Percentiles rank a stretch among this genome's conserved stretches.
Evolutionary conservation across 2,113 vertebrate genomes (phyloP).

Genomic region (Heterotis niloticus): DNA sequence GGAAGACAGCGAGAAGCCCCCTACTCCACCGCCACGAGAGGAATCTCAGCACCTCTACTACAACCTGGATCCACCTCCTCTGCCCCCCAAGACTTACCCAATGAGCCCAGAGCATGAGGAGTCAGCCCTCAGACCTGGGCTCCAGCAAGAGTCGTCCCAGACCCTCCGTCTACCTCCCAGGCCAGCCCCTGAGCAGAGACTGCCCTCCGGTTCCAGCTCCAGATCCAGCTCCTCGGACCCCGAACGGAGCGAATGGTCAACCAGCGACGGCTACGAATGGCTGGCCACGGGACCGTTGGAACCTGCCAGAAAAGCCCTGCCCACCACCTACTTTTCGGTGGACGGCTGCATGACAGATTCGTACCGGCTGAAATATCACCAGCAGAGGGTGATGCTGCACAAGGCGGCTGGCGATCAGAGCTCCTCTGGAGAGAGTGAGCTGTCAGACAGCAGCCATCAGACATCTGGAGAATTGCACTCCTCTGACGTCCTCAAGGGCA

Average conservation of each 20-base stretch:
- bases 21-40: conserved; percentile 2
- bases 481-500: conserved; percentile 53
- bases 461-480: conserved; percentile 44
- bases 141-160: conserved; percentile 18
- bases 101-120: conserved; percentile 2
- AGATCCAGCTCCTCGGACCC: conserved; percentile 63
- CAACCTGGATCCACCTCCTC: conserved; percentile 61
- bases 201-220: conserved; percentile 60
- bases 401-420: conserved; percentile 59
- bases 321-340: conserved; percentile 92
- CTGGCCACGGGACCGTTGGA: conserved; percentile 34
- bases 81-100: conserved; percentile 76
- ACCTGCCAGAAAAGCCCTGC: conserved; percentile 56
- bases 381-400: conserved; percentile 71
- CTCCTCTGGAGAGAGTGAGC: conserved; percentile 62
- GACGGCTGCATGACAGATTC: conserved; percentile 96
- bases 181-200: conserved; percentile 46
- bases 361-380: conserved; percentile 87
- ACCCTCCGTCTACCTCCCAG: conserved; percentile 44
- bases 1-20: conserved; percentile 41
- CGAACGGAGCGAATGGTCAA: conserved; percentile 61
- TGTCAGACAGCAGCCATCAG: conserved; percentile 44
- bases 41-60: conserved; percentile 51
- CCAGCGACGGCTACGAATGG: conserved; percentile 60
- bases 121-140: conserved; percentile 30